Conservation (phyloP, 2,113 vertebrate genomes). For the Scalopus aquaticus region DNA sequence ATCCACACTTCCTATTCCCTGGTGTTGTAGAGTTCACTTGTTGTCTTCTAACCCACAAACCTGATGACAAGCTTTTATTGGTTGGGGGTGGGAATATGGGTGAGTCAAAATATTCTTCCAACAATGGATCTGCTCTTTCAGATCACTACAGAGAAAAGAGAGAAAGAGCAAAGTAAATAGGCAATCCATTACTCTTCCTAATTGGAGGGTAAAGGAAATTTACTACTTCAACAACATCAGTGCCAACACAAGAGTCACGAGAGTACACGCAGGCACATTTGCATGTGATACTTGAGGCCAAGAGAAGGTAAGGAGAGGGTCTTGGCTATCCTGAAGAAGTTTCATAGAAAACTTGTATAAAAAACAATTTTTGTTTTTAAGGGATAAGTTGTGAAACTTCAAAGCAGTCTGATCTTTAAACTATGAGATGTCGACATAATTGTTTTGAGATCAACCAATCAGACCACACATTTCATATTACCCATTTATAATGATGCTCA, state of each 20-base stretch:
- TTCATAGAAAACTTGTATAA: conserved; percentile 20
- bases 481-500: conserved; percentile 75
- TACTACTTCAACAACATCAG: not conserved
- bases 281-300: not conserved
- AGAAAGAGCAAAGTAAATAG: not conserved
- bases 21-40: not conserved
- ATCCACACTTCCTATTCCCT: conserved; percentile 2
- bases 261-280: too few species aligned
- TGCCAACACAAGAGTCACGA: not conserved
- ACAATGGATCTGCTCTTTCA: not conserved
- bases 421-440: conserved; percentile 77
- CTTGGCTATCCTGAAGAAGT: conserved; percentile 27
- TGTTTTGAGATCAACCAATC: conserved; percentile 76
- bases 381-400: conserved; percentile 61
- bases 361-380: conserved; percentile 65
- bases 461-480: conserved; percentile 57
- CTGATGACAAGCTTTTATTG: not conserved
- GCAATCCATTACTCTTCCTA: not conserved
- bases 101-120: not conserved
- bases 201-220: conserved; percentile 21
- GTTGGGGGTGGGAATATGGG: not conserved
- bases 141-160: not conserved
- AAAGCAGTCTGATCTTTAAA: conserved; percentile 67
- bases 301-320: not conserved
- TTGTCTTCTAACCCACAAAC: conserved; percentile 25